These are phyloP conservation scores for Apotomis turbidana DNA, from an alignment of 2,888 invertebrate genomes.

Conservation along the genomic window DNA sequence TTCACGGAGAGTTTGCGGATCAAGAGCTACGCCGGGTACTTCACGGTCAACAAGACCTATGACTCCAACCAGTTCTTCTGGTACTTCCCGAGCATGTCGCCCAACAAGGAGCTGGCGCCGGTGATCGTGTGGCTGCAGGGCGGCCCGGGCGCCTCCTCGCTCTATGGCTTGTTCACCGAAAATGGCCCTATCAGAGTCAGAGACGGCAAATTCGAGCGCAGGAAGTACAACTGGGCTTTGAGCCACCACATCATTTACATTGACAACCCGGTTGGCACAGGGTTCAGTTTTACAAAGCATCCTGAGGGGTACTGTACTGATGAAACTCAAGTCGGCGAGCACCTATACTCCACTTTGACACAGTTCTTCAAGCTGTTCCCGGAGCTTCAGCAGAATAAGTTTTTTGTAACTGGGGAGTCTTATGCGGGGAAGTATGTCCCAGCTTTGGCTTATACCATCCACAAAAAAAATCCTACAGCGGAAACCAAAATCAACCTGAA, in stretches of 20 bases:
- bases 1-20: conserved; percentile 84
- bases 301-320: conserved; percentile 91
- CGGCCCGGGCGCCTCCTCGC: conserved; percentile 91
- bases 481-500: conserved; percentile 88
- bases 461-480: conserved; percentile 84
- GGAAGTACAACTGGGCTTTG: conserved; percentile 91
- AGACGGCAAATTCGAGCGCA: conserved; percentile 74
- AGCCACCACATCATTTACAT: conserved; percentile 93
- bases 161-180: conserved; percentile 92
- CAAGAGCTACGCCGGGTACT: conserved; percentile 90
- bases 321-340: conserved; percentile 90
- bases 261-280: conserved; percentile 97
- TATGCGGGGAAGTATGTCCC: conserved; percentile 93
- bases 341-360: conserved; percentile 89
- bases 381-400: conserved; percentile 88
- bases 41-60: conserved; percentile 91
- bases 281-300: conserved; percentile 93
- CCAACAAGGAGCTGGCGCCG: conserved; percentile 83
- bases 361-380: conserved; percentile 95
- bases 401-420: conserved; percentile 95
- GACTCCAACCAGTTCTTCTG: conserved; percentile 95
- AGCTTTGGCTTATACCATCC: conserved; percentile 89
- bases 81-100: conserved; percentile 91
- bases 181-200: conserved; percentile 87
- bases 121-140: conserved; percentile 94